Conservation (phyloP, 1,140 invertebrate genomes). For the Bombus pascuorum region DNA sequence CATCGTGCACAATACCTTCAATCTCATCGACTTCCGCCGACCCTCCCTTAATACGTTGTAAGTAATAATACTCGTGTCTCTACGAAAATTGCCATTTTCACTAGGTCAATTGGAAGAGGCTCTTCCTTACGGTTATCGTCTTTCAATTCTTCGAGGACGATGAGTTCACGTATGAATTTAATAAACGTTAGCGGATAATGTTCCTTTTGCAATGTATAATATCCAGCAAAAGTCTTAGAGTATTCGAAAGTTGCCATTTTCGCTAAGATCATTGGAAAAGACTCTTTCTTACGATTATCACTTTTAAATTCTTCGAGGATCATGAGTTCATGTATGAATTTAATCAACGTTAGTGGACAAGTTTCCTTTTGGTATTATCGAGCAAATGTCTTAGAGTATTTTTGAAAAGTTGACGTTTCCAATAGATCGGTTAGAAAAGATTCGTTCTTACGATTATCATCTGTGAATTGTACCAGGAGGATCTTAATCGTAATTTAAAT, state of each 20-base stretch:
- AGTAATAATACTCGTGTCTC: neutral
- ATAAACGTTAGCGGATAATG: too few species aligned
- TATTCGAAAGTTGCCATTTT: neutral
- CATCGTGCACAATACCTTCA: conserved; percentile 35
- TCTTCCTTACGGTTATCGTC: neutral
- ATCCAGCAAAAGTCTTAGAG: too few species aligned
- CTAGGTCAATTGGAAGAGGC: neutral
- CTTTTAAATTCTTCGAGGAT: neutral
- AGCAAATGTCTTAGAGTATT: too few species aligned
- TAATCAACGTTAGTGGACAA: neutral
- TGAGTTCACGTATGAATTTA: neutral
- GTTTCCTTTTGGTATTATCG: neutral
- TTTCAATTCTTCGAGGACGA: neutral
- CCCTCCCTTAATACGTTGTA: conserved; percentile 9
- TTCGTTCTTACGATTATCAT: too few species aligned
- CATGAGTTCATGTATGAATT: neutral
- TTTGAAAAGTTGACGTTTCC: neutral
- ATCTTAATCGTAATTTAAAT: too few species aligned
- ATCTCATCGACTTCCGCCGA: conserved; percentile 20
- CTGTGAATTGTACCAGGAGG: neutral
- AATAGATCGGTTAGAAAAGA: too few species aligned
- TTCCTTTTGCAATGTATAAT: neutral
- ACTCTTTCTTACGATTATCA: neutral
- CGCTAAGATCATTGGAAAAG: too few species aligned
- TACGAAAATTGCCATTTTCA: neutral